Conservation (phyloP, 2,888 invertebrate genomes). For the Ophion ellenae region DNA sequence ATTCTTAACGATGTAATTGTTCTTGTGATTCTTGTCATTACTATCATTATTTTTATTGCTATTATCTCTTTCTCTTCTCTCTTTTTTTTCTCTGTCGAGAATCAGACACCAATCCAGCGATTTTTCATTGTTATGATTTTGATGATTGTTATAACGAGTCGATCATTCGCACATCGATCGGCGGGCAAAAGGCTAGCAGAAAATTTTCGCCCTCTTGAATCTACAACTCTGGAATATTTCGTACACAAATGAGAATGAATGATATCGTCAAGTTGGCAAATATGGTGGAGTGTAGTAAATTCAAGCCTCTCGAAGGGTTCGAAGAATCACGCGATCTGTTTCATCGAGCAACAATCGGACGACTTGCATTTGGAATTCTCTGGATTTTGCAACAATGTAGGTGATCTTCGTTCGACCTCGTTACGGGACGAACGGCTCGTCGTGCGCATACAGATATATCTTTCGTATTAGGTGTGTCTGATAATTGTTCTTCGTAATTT, state of each 20-base stretch:
- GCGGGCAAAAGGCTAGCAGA: too few species aligned
- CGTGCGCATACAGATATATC: neutral
- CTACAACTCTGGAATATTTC: neutral
- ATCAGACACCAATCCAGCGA: too few species aligned
- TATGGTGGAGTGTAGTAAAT: neutral
- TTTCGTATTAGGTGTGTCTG: neutral
- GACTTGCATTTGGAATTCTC: neutral
- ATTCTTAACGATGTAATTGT: too few species aligned
- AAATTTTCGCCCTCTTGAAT: neutral
- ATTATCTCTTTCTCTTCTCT: too few species aligned
- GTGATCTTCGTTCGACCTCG: neutral
- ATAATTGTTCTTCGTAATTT: neutral
- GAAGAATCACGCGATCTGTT: neutral
- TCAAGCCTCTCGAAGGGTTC: neutral
- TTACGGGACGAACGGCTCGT: neutral
- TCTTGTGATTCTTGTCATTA: too few species aligned
- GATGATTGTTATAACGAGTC: too few species aligned
- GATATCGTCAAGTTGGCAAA: conserved; percentile 27
- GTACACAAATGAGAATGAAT: neutral
- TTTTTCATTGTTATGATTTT: too few species aligned
- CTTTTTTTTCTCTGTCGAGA: too few species aligned
- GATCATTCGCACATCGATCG: too few species aligned
- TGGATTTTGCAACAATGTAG: conserved; percentile 44
- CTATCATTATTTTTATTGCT: too few species aligned
- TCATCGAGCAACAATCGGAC: neutral